phyloP scores from a whole-genome alignment of 2,113 vertebrate species.

The Pelecanus crispus region DNA sequence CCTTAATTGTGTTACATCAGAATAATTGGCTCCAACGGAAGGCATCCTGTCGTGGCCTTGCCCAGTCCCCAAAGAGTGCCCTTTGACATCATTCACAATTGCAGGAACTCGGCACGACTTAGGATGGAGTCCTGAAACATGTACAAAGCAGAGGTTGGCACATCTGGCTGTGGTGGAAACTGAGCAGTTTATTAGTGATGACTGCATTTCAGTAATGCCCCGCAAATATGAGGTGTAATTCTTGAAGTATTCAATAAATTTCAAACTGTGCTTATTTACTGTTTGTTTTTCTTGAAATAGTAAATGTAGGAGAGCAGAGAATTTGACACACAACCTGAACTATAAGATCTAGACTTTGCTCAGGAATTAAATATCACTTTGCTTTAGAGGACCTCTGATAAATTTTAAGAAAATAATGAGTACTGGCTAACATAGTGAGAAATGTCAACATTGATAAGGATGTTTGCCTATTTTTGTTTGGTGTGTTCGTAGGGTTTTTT shows the following conservation, averaged over 20 bases:
- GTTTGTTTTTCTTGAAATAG: background rate
- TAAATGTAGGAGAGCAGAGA: background rate
- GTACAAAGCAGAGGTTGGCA: background rate
- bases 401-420: background rate
- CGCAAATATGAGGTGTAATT: background rate
- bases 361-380: background rate
- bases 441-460: background rate
- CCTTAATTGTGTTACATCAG: constrained; percentile 25
- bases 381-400: background rate
- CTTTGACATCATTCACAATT: background rate
- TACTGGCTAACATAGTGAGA: background rate
- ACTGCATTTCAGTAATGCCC: background rate
- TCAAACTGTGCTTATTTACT: background rate
- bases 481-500: background rate
- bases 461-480: background rate
- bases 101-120: background rate
- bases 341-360: background rate
- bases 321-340: background rate
- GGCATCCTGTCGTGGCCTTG: background rate
- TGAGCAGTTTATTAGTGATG: background rate
- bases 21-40: constrained; percentile 12
- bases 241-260: background rate
- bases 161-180: background rate
- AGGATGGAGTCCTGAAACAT: background rate
- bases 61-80: background rate